Percentiles rank a stretch among this genome's conserved stretches.
Conservation (phyloP, 2,113 vertebrate species). For the Todiramphus chloris region DNA sequence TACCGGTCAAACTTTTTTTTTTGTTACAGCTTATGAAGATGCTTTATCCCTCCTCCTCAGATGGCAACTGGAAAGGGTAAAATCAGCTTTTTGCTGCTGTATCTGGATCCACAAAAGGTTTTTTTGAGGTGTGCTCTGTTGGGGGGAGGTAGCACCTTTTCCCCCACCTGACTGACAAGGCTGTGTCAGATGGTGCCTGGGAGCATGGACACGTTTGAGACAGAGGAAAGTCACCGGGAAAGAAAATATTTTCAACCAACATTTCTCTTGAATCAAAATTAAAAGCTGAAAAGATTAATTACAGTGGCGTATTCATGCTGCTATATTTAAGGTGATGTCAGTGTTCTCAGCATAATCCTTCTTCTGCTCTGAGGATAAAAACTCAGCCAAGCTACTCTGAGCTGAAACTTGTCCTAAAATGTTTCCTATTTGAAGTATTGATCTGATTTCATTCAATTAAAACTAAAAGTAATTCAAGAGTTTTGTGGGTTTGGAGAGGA, state of each 20-base stretch:
- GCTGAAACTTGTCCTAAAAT: slow-evolving; percentile 37
- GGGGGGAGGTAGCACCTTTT: not conserved
- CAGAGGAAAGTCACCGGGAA: not conserved
- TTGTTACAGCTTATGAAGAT: not conserved
- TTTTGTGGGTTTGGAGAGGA: not conserved
- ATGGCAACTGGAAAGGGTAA: not conserved
- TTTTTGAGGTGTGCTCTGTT: not conserved
- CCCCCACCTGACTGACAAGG: not conserved
- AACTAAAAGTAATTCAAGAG: not conserved
- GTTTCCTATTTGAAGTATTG: slow-evolving; percentile 2
- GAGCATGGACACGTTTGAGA: not conserved
- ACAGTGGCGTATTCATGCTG: slow-evolving; percentile 12
- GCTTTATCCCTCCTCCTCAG: not conserved
- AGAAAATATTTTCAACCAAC: slow-evolving; percentile 18
- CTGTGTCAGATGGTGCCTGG: not conserved
- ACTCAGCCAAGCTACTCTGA: not conserved
- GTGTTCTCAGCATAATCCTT: slow-evolving; percentile 38
- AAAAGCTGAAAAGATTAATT: slow-evolving; percentile 57
- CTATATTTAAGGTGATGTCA: slow-evolving; percentile 64
- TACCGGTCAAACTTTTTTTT: not conserved
- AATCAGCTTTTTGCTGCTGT: not conserved
- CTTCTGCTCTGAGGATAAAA: slow-evolving; percentile 33
- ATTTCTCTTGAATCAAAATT: slow-evolving; percentile 32
- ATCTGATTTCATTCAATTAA: slow-evolving; percentile 31
- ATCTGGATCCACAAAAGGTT: not conserved